Base-by-base conservation (phyloP, 2,113 vertebrate genomes). In the Ailuropoda melanoleuca region DNA sequence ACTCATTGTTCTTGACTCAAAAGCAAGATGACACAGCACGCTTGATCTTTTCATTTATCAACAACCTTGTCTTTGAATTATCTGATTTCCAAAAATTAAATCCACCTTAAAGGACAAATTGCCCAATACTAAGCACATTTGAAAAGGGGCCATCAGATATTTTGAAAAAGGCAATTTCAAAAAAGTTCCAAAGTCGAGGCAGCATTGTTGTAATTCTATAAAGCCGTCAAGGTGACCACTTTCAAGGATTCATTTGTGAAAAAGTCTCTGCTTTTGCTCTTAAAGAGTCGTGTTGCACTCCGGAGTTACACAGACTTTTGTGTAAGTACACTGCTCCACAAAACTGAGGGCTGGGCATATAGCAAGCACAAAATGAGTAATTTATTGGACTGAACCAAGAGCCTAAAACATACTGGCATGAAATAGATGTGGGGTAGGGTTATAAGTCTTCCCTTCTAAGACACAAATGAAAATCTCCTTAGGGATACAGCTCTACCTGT, bases 401-500 rank as follows among this genome's bases (percentile, higher is more conserved):
- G 34, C 39, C 80, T 90, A 84, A 96, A 94, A 93, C 60, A 82
- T 46, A 53, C 62, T 56, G 75, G 92, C 66, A 86, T 50, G 46
- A 95, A 89, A 91, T 11, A 93, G 80, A 90, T 34, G 8, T 72
- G 87, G 88, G 68, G 80, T 11, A 34, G 64, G 74, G 90, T 92
- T 78, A 39, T 97, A 95, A 62, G 92, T 97, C 95, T 98, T 97
- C 96, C n/a, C 53, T 74, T 97, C 95, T 75, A 72, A 97, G 94
- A 94, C 97, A 95, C 46, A 87, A 62, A 95, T 97, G 97, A 88
- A 97, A 97, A 97, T 62, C 94, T 98, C 96, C 88, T 95, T 84
- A 94, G 95, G 93, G 92, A 98, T 90, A 93, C 17, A 58, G 82
- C 64, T 74, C 88, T 96, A 97, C 97, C 94, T 98, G 88, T 97